phyloP scores from a whole-genome alignment of 2,888 invertebrate species.

The Gnatocerus cornutus region DNA sequence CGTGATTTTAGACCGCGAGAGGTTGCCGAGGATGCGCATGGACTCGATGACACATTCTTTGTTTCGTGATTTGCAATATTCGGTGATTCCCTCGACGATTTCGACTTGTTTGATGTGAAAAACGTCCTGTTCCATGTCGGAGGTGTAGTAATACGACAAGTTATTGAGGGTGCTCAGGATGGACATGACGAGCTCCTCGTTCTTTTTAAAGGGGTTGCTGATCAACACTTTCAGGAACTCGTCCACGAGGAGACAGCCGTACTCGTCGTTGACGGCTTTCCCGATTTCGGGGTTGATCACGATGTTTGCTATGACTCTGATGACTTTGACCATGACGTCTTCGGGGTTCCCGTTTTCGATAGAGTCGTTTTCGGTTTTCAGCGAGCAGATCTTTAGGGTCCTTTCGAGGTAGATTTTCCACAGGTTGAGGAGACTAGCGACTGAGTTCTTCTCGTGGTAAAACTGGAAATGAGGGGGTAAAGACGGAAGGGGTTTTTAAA shows the following conservation, averaged over 20 bases:
- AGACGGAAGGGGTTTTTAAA: background rate
- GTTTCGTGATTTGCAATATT: conserved; percentile 69
- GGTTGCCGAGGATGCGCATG: conserved; percentile 87
- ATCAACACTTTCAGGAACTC: conserved; percentile 70
- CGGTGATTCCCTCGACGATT: conserved; percentile 71
- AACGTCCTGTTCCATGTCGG: conserved; percentile 69
- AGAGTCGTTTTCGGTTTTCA: conserved; percentile 67
- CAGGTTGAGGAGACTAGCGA: conserved; percentile 72
- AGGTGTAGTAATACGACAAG: conserved; percentile 82
- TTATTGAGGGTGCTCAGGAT: conserved; percentile 89
- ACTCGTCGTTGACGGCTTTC: conserved; percentile 74
- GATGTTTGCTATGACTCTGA: conserved; percentile 90
- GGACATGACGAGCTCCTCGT: conserved; percentile 84
- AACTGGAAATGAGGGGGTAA: conserved; percentile 67
- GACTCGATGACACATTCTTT: conserved; percentile 79
- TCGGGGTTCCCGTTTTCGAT: conserved; percentile 72
- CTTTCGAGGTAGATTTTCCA: conserved; percentile 73
- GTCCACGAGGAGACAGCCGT: conserved; percentile 68
- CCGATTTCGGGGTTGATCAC: conserved; percentile 87
- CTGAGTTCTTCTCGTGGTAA: conserved; percentile 74
- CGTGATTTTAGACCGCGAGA: conserved; percentile 81
- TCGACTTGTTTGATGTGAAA: conserved; percentile 72
- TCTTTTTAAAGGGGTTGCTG: conserved; percentile 73
- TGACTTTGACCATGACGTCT: conserved; percentile 82
- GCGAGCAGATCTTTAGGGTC: conserved; percentile 68